Conservation (phyloP, 1,140 invertebrate species). For the Oscheius sp. region DNA sequence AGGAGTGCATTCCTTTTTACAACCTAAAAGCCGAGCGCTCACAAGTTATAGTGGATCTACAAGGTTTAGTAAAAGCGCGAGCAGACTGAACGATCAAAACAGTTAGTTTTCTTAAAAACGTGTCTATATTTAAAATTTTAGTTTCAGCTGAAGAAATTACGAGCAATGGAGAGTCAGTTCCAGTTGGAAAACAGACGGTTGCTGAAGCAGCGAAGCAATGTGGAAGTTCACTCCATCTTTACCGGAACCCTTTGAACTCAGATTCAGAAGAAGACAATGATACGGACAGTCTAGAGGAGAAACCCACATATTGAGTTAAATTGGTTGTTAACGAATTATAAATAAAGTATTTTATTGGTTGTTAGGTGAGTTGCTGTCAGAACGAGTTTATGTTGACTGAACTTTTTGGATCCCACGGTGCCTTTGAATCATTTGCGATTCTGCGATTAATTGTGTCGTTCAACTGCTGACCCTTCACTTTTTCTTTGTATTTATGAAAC, state of each 20-base stretch:
- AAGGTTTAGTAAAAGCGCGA: conserved; percentile 27
- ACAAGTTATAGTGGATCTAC: conserved; percentile 7
- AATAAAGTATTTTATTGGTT: too few species aligned
- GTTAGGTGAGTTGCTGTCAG: too few species aligned
- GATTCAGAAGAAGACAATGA: conserved; percentile 34
- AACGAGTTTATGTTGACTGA: too few species aligned
- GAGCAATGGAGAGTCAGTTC: conserved; percentile 13
- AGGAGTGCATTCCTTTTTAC: conserved; percentile 44
- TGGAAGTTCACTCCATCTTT: conserved; percentile 41
- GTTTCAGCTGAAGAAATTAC: conserved; percentile 8
- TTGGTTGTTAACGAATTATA: too few species aligned
- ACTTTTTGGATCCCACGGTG: too few species aligned
- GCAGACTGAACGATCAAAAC: conserved; percentile 22
- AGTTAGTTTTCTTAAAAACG: background rate
- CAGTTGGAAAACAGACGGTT: conserved; percentile 45
- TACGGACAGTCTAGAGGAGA: background rate
- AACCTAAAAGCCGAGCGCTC: conserved; percentile 38
- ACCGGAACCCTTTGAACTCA: conserved; percentile 40
- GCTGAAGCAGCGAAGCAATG: conserved; percentile 42
- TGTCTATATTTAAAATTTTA: background rate
- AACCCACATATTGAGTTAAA: too few species aligned
- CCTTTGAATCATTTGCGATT: too few species aligned
- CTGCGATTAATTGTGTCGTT: too few species aligned
- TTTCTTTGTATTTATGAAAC: too few species aligned
- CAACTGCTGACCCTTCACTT: too few species aligned